These are phyloP conservation scores for Anoplopoma fimbria DNA, from an alignment of 2,113 vertebrate genomes.

Conservation along the genomic window DNA sequence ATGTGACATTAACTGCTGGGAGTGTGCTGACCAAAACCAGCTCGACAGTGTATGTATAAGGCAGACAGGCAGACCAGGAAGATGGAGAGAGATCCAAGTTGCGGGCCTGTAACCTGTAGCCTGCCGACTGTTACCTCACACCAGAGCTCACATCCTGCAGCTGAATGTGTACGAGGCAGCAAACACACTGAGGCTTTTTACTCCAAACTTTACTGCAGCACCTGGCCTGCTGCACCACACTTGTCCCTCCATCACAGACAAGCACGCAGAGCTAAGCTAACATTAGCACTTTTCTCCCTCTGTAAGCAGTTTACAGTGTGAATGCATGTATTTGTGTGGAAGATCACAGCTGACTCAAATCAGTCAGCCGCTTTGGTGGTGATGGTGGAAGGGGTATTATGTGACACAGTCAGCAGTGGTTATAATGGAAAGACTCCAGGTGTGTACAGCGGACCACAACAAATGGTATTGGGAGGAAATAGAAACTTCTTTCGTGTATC, in stretches of 20 bases:
- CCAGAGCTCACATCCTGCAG: conserved; percentile 73
- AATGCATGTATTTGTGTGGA: conserved; percentile 58
- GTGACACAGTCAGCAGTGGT: conserved; percentile 6
- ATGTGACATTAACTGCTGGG: conserved; percentile 67
- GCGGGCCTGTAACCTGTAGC: conserved; percentile 66
- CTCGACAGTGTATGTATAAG: conserved; percentile 63
- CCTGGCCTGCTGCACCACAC: conserved; percentile 66
- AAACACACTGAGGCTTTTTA: conserved; percentile 68
- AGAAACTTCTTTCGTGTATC: background rate
- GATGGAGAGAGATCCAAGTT: conserved; percentile 60
- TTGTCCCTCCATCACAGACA: conserved; percentile 62
- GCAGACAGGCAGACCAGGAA: conserved; percentile 39
- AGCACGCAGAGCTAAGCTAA: conserved; percentile 61
- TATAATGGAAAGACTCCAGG: background rate
- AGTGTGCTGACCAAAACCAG: conserved; percentile 68
- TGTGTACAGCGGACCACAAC: background rate
- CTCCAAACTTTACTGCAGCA: conserved; percentile 65
- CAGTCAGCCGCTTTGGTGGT: conserved; percentile 21
- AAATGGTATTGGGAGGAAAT: background rate
- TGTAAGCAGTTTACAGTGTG: conserved; percentile 62
- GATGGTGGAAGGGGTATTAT: conserved; percentile 1
- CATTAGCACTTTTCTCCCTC: conserved; percentile 66
- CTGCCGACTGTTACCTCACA: conserved; percentile 63
- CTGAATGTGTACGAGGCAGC: conserved; percentile 56
- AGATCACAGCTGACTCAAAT: conserved; percentile 43